Evolutionary conservation across 1,140 invertebrate species (phyloP).

Genomic region (Brachionus paranguensis): DNA sequence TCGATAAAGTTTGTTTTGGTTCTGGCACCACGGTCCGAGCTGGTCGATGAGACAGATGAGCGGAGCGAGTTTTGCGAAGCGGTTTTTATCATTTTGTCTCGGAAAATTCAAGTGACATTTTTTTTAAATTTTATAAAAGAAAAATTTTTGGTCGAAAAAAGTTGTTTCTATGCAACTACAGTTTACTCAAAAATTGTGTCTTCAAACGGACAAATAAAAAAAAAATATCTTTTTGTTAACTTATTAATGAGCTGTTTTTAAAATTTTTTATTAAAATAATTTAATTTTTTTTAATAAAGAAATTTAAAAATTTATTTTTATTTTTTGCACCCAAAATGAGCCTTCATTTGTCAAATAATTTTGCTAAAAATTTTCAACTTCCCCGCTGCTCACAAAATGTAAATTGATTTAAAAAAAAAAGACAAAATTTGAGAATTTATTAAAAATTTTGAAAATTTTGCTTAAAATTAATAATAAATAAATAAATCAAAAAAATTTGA

Average conservation of each 20-base stretch:
- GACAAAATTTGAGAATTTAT: too few species aligned
- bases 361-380: background rate
- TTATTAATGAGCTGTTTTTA: background rate
- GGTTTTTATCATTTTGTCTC: background rate
- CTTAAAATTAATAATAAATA: too few species aligned
- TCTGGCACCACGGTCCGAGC: background rate
- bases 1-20: background rate
- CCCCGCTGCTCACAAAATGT: too few species aligned
- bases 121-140: background rate
- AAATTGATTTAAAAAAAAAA: too few species aligned
- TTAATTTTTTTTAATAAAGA: background rate
- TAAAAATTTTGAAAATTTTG: too few species aligned
- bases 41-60: background rate
- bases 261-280: background rate
- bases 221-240: background rate
- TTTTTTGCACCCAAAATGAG: background rate
- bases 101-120: background rate
- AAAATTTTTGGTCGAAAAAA: background rate
- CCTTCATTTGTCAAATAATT: background rate
- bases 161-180: conserved; percentile 14
- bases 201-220: background rate
- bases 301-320: background rate
- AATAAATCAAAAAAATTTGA: too few species aligned
- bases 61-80: background rate
- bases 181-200: background rate